Conservation (phyloP, 2,797 vertebrate species). For the Dendrocincla fuliginosa region DNA sequence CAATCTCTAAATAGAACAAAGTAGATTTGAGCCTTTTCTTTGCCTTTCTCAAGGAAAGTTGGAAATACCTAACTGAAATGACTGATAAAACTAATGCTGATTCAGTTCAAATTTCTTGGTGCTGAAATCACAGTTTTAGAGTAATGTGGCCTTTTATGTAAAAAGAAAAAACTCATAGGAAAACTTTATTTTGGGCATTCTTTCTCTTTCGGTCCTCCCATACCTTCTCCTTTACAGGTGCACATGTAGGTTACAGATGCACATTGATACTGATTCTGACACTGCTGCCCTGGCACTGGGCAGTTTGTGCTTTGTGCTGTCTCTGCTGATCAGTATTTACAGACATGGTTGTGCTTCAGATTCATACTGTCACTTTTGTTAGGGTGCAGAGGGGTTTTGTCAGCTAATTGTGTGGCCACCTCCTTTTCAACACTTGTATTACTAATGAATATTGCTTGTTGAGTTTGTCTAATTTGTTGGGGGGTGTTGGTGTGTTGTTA, state of each 20-base stretch:
- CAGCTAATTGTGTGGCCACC: not conserved
- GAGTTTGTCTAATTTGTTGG: not conserved
- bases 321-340: not conserved
- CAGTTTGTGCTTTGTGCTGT: not conserved
- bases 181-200: not conserved
- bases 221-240: not conserved
- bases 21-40: not conserved
- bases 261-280: not conserved
- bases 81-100: not conserved
- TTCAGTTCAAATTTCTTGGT: not conserved
- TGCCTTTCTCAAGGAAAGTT: not conserved
- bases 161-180: not conserved
- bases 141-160: not conserved
- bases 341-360: not conserved
- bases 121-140: not conserved
- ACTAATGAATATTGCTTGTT: not conserved
- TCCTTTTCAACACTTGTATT: not conserved
- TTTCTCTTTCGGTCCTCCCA: not conserved
- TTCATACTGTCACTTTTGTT: accelerated
- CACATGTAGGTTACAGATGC: accelerated
- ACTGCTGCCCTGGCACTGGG: not conserved
- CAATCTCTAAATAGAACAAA: not conserved
- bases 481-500: not conserved
- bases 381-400: not conserved
- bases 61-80: not conserved